Evolutionary conservation across 2,113 vertebrate species (phyloP).

Genomic region (Lynx canadensis): DNA sequence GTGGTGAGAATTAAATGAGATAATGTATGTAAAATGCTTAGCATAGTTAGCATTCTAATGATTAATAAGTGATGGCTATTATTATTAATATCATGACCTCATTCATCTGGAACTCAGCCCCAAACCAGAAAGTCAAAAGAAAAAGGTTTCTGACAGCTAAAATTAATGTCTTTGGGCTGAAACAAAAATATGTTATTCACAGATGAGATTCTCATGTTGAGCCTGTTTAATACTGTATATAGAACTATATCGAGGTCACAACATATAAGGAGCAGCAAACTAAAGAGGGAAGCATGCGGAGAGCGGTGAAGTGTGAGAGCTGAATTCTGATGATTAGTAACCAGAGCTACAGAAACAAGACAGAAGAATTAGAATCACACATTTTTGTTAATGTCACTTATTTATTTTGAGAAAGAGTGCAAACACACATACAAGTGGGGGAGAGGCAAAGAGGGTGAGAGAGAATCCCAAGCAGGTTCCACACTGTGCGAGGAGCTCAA

Average conservation of each 20-base stretch:
- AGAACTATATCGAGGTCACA: neutral
- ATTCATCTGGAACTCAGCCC: neutral
- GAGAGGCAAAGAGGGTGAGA: too few species aligned
- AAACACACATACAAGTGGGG: too few species aligned
- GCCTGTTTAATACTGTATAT: neutral
- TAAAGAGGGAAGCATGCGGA: neutral
- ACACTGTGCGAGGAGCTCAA: too few species aligned
- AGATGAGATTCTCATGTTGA: conserved; percentile 18
- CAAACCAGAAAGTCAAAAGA: conserved; percentile 32
- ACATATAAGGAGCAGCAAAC: neutral
- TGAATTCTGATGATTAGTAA: neutral
- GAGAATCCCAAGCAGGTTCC: too few species aligned
- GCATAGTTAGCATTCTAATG: neutral
- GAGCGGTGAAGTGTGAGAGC: neutral
- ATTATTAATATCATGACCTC: neutral
- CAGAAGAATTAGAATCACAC: neutral
- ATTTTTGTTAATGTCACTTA: too few species aligned
- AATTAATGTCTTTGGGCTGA: conserved; percentile 6
- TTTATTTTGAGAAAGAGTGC: too few species aligned
- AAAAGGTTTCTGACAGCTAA: conserved; percentile 11
- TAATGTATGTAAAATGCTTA: neutral
- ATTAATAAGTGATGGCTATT: neutral
- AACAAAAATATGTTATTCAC: conserved; percentile 33
- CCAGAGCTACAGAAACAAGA: conserved; percentile 3
- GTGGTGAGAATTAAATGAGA: neutral